Evolutionary conservation across 2,113 vertebrate species (phyloP).

Genomic region (Ctenomys sociabilis): DNA sequence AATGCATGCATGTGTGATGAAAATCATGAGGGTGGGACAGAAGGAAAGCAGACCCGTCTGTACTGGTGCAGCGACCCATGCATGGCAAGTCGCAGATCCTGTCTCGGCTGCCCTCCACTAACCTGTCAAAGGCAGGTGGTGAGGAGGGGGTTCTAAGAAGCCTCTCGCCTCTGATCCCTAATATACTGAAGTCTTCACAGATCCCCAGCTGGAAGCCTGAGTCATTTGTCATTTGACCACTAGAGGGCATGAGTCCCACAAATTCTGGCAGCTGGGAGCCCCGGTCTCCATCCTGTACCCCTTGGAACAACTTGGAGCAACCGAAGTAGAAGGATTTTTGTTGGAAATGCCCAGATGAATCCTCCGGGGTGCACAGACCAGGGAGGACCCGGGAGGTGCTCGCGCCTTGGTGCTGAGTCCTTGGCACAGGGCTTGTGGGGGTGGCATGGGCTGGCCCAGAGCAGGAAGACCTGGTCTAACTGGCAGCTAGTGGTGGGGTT

Average conservation of each 20-base stretch:
- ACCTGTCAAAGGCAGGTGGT: background rate
- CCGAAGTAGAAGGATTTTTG: constrained; percentile 39
- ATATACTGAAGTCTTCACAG: background rate
- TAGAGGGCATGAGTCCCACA: constrained; percentile 44
- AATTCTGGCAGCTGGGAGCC: background rate
- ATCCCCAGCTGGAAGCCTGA: background rate
- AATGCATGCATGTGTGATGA: background rate
- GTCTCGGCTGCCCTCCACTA: background rate
- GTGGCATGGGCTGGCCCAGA: background rate
- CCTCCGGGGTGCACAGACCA: background rate
- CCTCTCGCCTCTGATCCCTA: background rate
- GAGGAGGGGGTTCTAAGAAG: background rate
- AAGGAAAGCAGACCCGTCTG: background rate
- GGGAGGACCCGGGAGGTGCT: background rate
- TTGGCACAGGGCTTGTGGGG: background rate
- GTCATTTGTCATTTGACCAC: constrained; percentile 35
- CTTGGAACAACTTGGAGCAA: background rate
- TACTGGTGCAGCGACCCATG: background rate
- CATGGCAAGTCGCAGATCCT: background rate
- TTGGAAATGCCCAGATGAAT: constrained; percentile 54
- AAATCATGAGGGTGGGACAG: background rate
- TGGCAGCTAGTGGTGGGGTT: accelerated
- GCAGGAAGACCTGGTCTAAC: background rate
- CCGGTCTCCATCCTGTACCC: background rate
- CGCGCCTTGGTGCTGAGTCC: background rate